A percentile compares a stretch with the other conserved stretches of the same genome.
Conservation (phyloP, 2,113 vertebrate genomes). For the Setophaga coronata region DNA sequence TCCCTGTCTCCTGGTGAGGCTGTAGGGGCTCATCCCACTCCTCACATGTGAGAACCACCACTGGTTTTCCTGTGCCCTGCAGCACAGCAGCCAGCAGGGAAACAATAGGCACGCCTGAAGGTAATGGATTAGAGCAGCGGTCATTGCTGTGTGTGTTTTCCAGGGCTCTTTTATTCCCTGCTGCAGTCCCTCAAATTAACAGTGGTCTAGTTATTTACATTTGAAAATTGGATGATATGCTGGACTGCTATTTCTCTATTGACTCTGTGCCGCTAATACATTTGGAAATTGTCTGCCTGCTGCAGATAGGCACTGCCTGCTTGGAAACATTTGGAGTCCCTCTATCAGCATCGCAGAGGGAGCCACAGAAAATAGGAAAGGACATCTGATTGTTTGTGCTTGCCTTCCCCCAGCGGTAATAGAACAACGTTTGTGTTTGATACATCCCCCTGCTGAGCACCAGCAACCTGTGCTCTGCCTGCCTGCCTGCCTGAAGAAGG, state of each 20-base stretch:
- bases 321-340: conserved; percentile 37
- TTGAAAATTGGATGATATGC: conserved; percentile 61
- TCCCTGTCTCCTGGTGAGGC: rapidly evolving
- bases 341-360: conserved; percentile 40
- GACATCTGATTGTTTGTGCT: conserved; percentile 41
- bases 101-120: background rate
- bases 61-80: background rate
- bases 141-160: background rate
- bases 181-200: conserved; percentile 45
- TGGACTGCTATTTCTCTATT: conserved; percentile 57
- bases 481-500: background rate
- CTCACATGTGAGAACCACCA: rapidly evolving
- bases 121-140: background rate
- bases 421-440: background rate
- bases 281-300: conserved; percentile 59
- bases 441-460: background rate
- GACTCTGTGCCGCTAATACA: conserved; percentile 46
- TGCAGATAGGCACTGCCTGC: conserved; percentile 54
- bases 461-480: background rate
- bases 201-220: conserved; percentile 61
- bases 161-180: conserved; percentile 36
- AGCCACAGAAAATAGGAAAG: conserved; percentile 33
- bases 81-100: background rate
- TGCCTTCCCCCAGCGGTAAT: conserved; percentile 6
- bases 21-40: background rate